Conservation (phyloP, 2,797 vertebrate genomes). For the Fundulus diaphanus region DNA sequence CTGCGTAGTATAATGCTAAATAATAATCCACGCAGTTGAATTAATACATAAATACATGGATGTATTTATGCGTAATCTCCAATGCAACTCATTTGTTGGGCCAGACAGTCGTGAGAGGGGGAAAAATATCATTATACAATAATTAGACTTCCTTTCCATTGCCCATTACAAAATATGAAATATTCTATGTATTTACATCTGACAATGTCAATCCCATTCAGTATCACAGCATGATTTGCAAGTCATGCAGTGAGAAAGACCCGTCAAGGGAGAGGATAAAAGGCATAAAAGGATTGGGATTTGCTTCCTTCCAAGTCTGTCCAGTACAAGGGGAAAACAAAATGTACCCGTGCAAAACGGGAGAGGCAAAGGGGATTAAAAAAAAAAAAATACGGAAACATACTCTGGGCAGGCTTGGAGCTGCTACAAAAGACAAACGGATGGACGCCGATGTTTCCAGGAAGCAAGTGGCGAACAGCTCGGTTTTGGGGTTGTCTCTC, state of each 20-base stretch:
- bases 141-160: constrained; percentile 69
- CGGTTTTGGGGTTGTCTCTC: constrained; percentile 30
- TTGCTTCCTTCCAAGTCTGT: constrained; percentile 47
- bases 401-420: constrained; percentile 31
- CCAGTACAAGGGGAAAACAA: constrained; percentile 45
- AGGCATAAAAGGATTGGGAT: constrained; percentile 54
- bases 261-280: constrained; percentile 71
- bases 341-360: constrained; percentile 1
- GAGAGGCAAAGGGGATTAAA: constrained; percentile 12
- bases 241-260: constrained; percentile 67
- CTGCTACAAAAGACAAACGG: constrained; percentile 20
- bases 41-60: constrained; percentile 72
- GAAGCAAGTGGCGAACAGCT: constrained; percentile 22
- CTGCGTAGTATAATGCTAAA: constrained; percentile 52
- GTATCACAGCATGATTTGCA: constrained; percentile 74
- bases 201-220: constrained; percentile 74
- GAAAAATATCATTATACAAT: constrained; percentile 70
- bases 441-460: constrained; percentile 17
- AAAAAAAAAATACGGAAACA: constrained; percentile 1
- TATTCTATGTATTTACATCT: constrained; percentile 77
- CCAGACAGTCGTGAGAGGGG: constrained; percentile 50
- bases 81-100: constrained; percentile 62
- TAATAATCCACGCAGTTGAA: constrained; percentile 66
- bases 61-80: constrained; percentile 75
- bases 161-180: constrained; percentile 61